These are phyloP conservation scores for Oryzias melastigma DNA, from an alignment of 2,113 vertebrate genomes.

Conservation along the genomic window DNA sequence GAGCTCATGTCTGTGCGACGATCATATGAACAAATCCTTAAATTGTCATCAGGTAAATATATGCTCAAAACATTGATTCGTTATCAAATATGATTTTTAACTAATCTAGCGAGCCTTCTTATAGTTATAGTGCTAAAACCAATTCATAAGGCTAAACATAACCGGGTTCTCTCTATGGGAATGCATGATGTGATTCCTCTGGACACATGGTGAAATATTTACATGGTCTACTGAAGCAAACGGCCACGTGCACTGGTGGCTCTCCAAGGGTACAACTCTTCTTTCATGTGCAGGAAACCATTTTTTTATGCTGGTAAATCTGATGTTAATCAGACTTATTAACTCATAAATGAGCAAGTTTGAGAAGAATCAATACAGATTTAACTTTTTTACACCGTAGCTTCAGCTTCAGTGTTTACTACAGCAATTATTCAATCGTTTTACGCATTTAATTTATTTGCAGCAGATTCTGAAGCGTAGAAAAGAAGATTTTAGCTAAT, in stretches of 20 bases:
- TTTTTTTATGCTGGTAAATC: background rate
- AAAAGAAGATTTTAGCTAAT: too few species aligned
- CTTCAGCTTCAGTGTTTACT: too few species aligned
- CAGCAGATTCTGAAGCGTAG: too few species aligned
- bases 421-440: too few species aligned
- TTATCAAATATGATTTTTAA: too few species aligned
- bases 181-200: constrained; percentile 11
- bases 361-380: too few species aligned
- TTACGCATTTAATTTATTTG: too few species aligned
- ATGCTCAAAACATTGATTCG: too few species aligned
- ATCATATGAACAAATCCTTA: background rate
- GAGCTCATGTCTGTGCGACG: background rate
- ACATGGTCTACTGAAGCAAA: constrained; percentile 3
- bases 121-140: background rate
- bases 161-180: background rate
- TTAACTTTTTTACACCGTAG: too few species aligned
- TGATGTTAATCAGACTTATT: background rate
- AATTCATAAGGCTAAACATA: background rate
- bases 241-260: background rate
- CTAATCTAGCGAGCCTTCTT: too few species aligned
- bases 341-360: too few species aligned
- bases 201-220: constrained; percentile 31
- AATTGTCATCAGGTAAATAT: too few species aligned
- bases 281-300: background rate
- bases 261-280: constrained; percentile 4